Evolutionary conservation across 1,140 invertebrate genomes (phyloP).

Genomic region (Stratiolaelaps scimitus): DNA sequence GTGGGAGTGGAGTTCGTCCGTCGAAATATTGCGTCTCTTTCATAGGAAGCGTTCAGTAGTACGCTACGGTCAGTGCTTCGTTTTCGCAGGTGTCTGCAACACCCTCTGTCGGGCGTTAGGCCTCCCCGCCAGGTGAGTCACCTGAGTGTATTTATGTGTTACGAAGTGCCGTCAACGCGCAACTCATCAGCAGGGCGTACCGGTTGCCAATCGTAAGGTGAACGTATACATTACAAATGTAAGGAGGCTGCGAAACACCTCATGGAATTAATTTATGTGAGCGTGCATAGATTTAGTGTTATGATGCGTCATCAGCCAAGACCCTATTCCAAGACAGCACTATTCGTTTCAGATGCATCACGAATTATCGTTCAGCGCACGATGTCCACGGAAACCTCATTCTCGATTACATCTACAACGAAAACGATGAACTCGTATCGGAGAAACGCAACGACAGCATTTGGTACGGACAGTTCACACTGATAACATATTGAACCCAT

Average conservation of each 20-base stretch:
- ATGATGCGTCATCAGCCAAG: too few species aligned
- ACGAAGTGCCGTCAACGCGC: neutral
- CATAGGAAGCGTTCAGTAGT: constrained; percentile 50
- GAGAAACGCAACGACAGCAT: constrained; percentile 32
- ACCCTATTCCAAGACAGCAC: constrained; percentile 53
- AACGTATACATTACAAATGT: too few species aligned
- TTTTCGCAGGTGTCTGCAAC: constrained; percentile 56
- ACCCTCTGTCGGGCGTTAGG: constrained; percentile 34
- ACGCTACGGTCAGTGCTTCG: constrained; percentile 63
- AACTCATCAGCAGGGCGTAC: too few species aligned
- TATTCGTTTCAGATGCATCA: constrained; percentile 56
- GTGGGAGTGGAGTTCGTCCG: constrained; percentile 53
- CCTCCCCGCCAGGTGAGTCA: constrained; percentile 31
- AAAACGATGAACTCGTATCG: constrained; percentile 44
- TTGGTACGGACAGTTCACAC: neutral
- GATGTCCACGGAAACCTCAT: constrained; percentile 59
- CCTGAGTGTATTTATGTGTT: neutral
- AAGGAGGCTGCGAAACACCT: too few species aligned
- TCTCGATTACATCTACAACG: constrained; percentile 56
- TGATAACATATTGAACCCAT: too few species aligned
- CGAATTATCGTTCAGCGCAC: constrained; percentile 60
- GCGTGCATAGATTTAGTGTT: too few species aligned
- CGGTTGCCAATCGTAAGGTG: too few species aligned
- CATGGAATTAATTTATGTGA: too few species aligned
- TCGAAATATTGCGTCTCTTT: constrained; percentile 51